Evolutionary conservation across 2,888 invertebrate genomes (phyloP).

Genomic region (Hipparchia sbordonii): DNA sequence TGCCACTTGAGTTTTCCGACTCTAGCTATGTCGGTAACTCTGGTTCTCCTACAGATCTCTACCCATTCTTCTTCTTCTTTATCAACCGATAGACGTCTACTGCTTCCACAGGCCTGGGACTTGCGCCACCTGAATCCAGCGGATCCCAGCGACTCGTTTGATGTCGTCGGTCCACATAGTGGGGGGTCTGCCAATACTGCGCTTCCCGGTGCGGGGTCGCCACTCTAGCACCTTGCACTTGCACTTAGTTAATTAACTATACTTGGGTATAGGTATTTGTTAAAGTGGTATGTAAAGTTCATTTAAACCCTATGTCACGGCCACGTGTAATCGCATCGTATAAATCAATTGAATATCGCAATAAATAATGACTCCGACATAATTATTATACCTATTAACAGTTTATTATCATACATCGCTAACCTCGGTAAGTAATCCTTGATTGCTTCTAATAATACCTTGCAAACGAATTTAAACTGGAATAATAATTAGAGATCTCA

Average conservation of each 20-base stretch:
- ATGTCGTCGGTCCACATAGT: too few relatives aligned
- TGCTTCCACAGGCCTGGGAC: too few relatives aligned
- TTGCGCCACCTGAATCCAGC: too few relatives aligned
- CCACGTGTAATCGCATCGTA: constrained; percentile 24
- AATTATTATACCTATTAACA: constrained; percentile 47
- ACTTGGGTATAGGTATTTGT: not conserved
- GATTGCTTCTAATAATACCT: constrained; percentile 44
- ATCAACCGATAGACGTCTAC: too few relatives aligned
- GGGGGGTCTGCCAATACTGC: too few relatives aligned
- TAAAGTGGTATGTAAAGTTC: not conserved
- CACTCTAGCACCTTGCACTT: not conserved
- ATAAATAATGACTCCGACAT: constrained; percentile 44
- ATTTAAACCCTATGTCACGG: constrained; percentile 33
- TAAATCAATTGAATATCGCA: constrained; percentile 35
- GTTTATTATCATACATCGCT: constrained; percentile 40
- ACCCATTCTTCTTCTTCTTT: too few relatives aligned
- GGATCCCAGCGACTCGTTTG: too few relatives aligned
- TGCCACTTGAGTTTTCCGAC: too few relatives aligned
- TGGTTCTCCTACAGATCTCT: too few relatives aligned
- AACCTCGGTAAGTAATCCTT: constrained; percentile 50
- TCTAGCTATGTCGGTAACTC: too few relatives aligned
- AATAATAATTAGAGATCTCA: constrained; percentile 54
- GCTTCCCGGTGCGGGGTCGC: too few relatives aligned
- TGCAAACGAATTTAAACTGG: constrained; percentile 51
- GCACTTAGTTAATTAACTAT: not conserved